Base-by-base conservation (phyloP, 92 coral and sea anemone genomes). In the Hydrozoanthus gracilis region DNA sequence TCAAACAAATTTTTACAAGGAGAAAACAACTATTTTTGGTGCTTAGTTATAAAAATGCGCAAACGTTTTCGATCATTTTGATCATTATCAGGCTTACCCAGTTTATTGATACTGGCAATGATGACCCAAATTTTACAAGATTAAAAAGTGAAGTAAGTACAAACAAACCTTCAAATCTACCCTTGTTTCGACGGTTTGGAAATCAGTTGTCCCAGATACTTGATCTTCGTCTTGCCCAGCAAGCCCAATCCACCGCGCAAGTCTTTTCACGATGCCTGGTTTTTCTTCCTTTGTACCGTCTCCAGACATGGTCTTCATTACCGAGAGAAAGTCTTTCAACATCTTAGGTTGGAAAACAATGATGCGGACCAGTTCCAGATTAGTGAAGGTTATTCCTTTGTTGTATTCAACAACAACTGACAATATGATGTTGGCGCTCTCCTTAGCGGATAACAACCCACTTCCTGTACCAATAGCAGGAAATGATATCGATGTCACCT, bases 401-500 rank as follows among this genome's bases (percentile, higher is more conserved):
- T 73, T 74, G 49, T 67, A 77, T 3, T 51, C 68, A 2, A 39
- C 49, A 49, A 64, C 83, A 71, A 82, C 77, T 12, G 87, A 52
- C 20, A 89, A 4, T 48, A 89, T 77, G 10, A 78, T 62, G 20
- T 71, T 51, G 7, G 92, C 92, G 10, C 86, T 56, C 18, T 84
- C 75, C 51, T 78, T 87, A 2, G 89, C 76, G 8, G 86, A 51
- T 35, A 71, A 71, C 17, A 82, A 50, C 12, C 87, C 64, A 10
- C 3, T 13, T 44, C 92, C 92, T 0, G 92, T 90, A 35, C 90
- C 92, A 47, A 90, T 55, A 56, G 92, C 92, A 8, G 92, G 92
- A 44, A 90, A 73, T 12, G 92, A 90, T 69, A 90, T 79, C 10
- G 90, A 69, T 51, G 45, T 65, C 52, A 88, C 66, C 11, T 73